Evolutionary conservation across 2,888 invertebrate species (phyloP).

Genomic region (Ligdia adustata): DNA sequence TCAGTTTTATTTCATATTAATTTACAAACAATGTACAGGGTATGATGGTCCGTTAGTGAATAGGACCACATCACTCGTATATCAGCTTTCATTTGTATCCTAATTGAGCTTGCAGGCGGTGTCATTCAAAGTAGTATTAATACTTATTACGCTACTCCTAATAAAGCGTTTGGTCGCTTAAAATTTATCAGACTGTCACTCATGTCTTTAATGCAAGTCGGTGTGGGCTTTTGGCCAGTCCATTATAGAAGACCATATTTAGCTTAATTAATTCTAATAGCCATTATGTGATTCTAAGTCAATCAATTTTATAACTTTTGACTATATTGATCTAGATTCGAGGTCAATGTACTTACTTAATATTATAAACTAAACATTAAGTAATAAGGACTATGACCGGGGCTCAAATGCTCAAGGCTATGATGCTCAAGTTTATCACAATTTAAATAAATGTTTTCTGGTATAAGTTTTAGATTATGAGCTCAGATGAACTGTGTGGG

Average conservation of each 20-base stretch:
- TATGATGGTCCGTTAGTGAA: too few relatives aligned
- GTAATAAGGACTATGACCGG: too few relatives aligned
- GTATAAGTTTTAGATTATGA: conserved; percentile 10
- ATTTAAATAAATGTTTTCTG: conserved; percentile 7
- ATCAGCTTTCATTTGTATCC: conserved; percentile 34
- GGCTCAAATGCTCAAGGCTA: neutral
- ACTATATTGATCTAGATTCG: neutral
- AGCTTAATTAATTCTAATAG: conserved; percentile 21
- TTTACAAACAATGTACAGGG: too few relatives aligned
- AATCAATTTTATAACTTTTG: neutral
- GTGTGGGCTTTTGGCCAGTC: conserved; percentile 18
- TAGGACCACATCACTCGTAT: conserved; percentile 16
- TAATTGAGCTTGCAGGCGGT: conserved; percentile 37
- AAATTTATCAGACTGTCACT: conserved; percentile 18
- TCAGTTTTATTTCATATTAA: too few relatives aligned
- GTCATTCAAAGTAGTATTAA: conserved; percentile 38
- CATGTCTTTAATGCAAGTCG: conserved; percentile 20
- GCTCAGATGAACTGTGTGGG: conserved; percentile 26
- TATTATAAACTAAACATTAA: neutral
- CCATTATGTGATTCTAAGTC: conserved; percentile 1
- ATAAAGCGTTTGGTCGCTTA: conserved; percentile 16
- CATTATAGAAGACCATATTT: conserved; percentile 17
- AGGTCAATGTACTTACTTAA: neutral
- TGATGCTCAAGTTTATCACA: neutral
- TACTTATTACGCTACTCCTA: conserved; percentile 16